Percentiles rank a stretch among this genome's conserved stretches.
Evolutionary conservation across 2,113 vertebrate species (phyloP).

Genomic region (Equus przewalskii): DNA sequence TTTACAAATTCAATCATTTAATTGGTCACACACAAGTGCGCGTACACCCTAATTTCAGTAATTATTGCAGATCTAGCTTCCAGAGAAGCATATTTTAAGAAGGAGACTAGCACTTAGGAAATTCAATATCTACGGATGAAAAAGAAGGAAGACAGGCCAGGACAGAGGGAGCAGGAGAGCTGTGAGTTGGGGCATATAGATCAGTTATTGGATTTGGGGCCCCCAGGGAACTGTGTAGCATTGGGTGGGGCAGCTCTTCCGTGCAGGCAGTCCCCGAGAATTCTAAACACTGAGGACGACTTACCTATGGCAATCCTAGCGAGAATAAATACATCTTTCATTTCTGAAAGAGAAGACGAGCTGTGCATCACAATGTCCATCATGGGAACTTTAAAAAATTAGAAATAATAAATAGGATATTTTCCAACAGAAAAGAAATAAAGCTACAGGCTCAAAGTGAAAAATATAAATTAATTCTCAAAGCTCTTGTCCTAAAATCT

Average conservation of each 20-base stretch:
- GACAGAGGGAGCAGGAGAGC: not conserved
- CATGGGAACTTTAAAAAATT: not conserved
- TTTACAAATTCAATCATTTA: not conserved
- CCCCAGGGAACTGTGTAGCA: not conserved
- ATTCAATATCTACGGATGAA: not conserved
- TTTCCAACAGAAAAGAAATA: not conserved
- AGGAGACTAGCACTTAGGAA: not conserved
- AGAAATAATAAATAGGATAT: not conserved
- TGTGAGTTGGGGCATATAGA: not conserved
- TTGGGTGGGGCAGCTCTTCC: not conserved
- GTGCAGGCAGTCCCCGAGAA: not conserved
- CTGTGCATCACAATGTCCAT: not conserved
- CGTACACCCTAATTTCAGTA: not conserved
- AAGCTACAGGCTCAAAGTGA: not conserved
- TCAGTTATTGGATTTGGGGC: not conserved
- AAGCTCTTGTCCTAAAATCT: not conserved
- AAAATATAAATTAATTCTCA: conserved; percentile 21
- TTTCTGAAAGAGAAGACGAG: not conserved
- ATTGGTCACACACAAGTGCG: not conserved
- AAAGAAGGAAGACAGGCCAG: not conserved
- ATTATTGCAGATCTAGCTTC: not conserved
- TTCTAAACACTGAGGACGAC: not conserved
- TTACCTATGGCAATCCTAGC: not conserved
- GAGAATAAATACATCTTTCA: not conserved
- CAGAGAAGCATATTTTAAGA: not conserved